Evolutionary conservation across 2,888 invertebrate species (phyloP), one percentile per base, ranked within the genome.

Genomic region (Hydropsyche betteni): DNA sequence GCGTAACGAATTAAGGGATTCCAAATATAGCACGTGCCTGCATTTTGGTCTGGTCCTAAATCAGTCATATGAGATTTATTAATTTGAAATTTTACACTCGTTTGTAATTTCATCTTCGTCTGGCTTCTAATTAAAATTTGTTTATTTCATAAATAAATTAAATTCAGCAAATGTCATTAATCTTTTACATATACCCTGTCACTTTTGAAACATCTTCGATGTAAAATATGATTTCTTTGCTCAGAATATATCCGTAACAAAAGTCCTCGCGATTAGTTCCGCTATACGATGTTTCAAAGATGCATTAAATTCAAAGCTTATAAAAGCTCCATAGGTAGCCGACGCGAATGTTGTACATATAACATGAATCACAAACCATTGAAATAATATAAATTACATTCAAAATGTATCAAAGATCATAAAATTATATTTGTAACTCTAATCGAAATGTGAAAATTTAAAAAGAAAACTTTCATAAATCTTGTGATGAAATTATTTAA

Each of bases 251-350:
- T 50, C 50, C 50, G 16, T 44, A 14, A 72, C 72, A 72, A 72
- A 38, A 50, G 72, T 44, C 8, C 14, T 7, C 69, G 38, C 75
- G 77, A 77, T 77, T 77, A 75, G 77, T 77, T 77, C 77, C 77
- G 75, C 64, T 52, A 6, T n/a, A 70, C 52, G 75, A 69, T 61
- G 53, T 69, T 77, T 50, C 73, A 77, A 36, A 55, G 71, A 75
- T 14, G 16, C 55, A 72, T 55, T 64, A 64, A 64, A 64, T 64
- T 64, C 58, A 72, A 58, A 38, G 61, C 58, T 38, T 58, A 44
- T 72, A 55, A 58, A 72, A 44, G 58, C 58, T 72, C 58, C 58
- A 61, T 61, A 58, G 72, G 72, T 61, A 61, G 72, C 72, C 12
- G 5, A 14, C 36, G 8, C 36, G 38, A 34, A 72, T 50, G 38